These are phyloP conservation scores for Parauchenoglanis punctatus DNA, from an alignment of 2,797 vertebrate species.

Conservation along the genomic window DNA sequence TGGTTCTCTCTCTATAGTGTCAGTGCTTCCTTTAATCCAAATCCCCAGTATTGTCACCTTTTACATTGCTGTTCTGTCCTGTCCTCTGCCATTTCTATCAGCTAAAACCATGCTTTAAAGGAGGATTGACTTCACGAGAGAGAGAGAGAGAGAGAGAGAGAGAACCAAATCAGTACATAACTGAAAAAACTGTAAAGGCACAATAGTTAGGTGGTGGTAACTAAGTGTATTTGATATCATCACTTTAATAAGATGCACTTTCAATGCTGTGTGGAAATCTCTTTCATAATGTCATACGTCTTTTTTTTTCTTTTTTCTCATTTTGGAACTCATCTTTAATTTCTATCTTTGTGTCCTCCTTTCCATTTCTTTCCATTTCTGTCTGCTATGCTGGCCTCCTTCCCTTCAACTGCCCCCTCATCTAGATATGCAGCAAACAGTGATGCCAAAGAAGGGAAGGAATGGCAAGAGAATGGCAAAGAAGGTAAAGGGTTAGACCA, in stretches of 20 bases:
- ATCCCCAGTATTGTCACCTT: background rate
- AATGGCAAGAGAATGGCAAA: constrained; percentile 74
- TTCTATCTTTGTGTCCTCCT: constrained; percentile 42
- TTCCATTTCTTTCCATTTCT: constrained; percentile 39
- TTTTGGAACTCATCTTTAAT: constrained; percentile 33
- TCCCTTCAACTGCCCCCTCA: constrained; percentile 38
- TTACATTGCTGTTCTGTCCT: constrained; percentile 24
- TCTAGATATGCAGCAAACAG: constrained; percentile 77
- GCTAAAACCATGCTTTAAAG: background rate
- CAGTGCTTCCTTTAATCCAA: background rate
- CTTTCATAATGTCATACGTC: background rate
- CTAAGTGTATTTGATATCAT: background rate
- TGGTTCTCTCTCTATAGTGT: constrained; percentile 10
- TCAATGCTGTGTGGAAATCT: background rate
- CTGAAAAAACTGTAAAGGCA: background rate
- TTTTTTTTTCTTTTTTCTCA: constrained; percentile 33
- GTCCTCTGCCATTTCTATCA: constrained; percentile 22
- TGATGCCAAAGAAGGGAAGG: constrained; percentile 74
- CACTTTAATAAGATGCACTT: background rate
- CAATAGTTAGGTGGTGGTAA: background rate
- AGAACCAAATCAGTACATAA: background rate
- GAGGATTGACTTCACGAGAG: background rate
- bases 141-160: background rate
- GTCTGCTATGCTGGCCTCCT: constrained; percentile 43
- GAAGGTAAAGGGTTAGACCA: constrained; percentile 81